Evolutionary conservation across 2,888 invertebrate species (phyloP).

Genomic region (Oxytorus armatus): DNA sequence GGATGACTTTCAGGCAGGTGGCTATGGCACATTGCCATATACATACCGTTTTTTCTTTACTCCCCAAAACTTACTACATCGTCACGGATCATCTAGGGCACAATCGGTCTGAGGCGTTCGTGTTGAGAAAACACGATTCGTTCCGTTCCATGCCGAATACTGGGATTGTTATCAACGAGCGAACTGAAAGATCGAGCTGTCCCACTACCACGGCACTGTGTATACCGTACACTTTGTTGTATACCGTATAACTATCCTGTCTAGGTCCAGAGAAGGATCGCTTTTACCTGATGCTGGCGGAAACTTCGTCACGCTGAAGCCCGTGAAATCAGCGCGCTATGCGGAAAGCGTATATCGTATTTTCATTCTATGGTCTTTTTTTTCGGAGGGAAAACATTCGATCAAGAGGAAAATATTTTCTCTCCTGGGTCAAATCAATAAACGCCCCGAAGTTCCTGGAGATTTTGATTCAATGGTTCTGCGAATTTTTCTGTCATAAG

Average conservation of each 20-base stretch:
- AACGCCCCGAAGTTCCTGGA: constrained; percentile 1
- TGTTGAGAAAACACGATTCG: constrained; percentile 83
- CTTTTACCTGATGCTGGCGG: constrained; percentile 63
- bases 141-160: constrained; percentile 72
- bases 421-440: constrained; percentile 46
- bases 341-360: constrained; percentile 29
- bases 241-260: constrained; percentile 38
- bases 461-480: constrained; percentile 23
- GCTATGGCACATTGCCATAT: constrained; percentile 26
- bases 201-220: constrained; percentile 29
- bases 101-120: constrained; percentile 73
- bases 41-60: constrained; percentile 29
- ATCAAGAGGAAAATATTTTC: constrained; percentile 23
- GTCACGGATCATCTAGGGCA: constrained; percentile 66
- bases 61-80: constrained; percentile 64
- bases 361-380: constrained; percentile 46
- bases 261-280: constrained; percentile 18
- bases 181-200: constrained; percentile 64
- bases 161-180: constrained; percentile 77
- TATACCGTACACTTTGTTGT: constrained; percentile 29
- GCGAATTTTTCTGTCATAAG: too few relatives aligned
- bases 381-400: constrained; percentile 43
- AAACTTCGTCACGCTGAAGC: constrained; percentile 62
- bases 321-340: constrained; percentile 56
- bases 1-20: constrained; percentile 53